phyloP scores from a whole-genome alignment of 2,888 invertebrate species.

The Orgyia antiqua region DNA sequence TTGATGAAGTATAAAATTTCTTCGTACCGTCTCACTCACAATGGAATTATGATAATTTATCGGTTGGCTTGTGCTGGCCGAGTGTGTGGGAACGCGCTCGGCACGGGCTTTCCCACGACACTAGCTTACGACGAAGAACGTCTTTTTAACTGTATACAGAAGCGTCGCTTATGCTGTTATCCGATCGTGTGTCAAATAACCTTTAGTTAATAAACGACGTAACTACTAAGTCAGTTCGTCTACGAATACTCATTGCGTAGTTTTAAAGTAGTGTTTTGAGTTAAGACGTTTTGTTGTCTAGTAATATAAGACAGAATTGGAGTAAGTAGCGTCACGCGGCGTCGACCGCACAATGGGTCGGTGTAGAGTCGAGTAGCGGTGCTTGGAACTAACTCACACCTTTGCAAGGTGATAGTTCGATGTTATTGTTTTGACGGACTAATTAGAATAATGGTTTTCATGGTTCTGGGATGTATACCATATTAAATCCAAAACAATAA shows the following conservation, averaged over 20 bases:
- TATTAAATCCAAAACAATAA: too few relatives aligned
- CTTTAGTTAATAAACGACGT: conserved; percentile 36
- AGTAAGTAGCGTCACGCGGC: conserved; percentile 77
- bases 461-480: conserved; percentile 29
- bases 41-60: conserved; percentile 79
- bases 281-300: conserved; percentile 55
- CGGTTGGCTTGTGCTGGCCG: conserved; percentile 77
- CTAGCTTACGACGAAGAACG: conserved; percentile 46
- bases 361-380: conserved; percentile 71
- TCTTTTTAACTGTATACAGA: conserved; percentile 31
- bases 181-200: conserved; percentile 16
- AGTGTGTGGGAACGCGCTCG: conserved; percentile 78
- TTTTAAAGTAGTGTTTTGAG: conserved; percentile 35
- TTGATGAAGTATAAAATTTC: conserved; percentile 79
- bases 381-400: conserved; percentile 69
- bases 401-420: conserved; percentile 60
- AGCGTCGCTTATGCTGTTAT: conserved; percentile 52
- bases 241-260: conserved; percentile 33
- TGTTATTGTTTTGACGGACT: conserved; percentile 69
- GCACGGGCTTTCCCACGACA: conserved; percentile 77
- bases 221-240: conserved; percentile 38
- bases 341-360: conserved; percentile 73
- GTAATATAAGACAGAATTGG: conserved; percentile 65
- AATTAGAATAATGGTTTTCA: conserved; percentile 54
- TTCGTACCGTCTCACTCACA: conserved; percentile 78